Evolutionary conservation across 37 sponge, comb jelly and placozoan species (phyloP), one percentile per base, ranked within the genome.

Genomic region (Spongilla lacustris): DNA sequence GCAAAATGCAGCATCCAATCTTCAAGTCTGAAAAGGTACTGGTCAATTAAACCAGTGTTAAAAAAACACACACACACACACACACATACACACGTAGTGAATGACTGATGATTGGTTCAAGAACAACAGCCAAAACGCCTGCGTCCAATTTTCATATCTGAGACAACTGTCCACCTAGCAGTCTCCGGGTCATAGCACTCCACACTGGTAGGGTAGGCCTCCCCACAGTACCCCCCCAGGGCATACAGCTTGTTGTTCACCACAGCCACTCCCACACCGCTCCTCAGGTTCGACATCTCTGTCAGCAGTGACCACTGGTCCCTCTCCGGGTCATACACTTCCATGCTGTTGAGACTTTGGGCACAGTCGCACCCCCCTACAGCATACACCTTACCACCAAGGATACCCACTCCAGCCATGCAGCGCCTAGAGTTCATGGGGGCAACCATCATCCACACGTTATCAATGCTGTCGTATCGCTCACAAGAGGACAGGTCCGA

Each of bases 121-220:
- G 95, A 95, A 71, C 92, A 95, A 67, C 96, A 95, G 0, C 96
- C 96, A 90, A 95, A 95, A 10, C 96, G 67, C 67, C 93, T 92
- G 28, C 86, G 74, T 0, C 85, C 91, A 26, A 75, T 66, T 25
- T 37, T 74, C 89, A 93, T 90, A 12, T 31, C 32, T 12, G 87
- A 85, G 50, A 96, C 90, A 4, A 74, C 26, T 0, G 37, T 85
- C 96, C 96, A 96, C 23, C 41, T 67, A 49, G 83, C 80, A 0
- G 19, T 78, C 69, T 84, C 70, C 6, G 81, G 79, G 36, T 91
- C 84, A 36, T 86, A 96, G n/a, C 85, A 83, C 78, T 96, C 97
- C 28, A 96, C 84, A 58, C 77, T 82, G 38, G 79, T 85, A 41
- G 83, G 86, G 66, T 91, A 93, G 4, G 81, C 83, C 19, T 36